Evolutionary conservation across 2,797 vertebrate genomes (phyloP), one percentile per base, ranked within the genome.

Genomic region (Emys orbicularis): DNA sequence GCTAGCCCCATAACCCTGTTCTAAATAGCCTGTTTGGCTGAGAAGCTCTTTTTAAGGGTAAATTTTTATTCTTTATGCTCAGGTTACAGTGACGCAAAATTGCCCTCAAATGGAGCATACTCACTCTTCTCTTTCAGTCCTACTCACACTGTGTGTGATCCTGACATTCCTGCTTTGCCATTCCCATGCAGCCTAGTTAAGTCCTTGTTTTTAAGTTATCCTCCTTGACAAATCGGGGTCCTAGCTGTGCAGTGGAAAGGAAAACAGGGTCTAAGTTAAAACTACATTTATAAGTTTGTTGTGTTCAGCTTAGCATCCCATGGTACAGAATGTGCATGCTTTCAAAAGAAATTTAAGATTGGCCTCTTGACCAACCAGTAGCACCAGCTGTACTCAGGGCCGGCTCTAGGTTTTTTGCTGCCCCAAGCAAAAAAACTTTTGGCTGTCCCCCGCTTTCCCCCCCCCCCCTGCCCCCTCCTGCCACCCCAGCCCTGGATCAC

Each of bases 11-110:
- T 49, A 15, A 76, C 23, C 12, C 72, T 44, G 52, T 86, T 90
- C 83, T 65, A 6, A 84, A 81, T n/a, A 49, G 95, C 84, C 9
- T n/a, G 16, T 68, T 93, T 94, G 89, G 90, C 87, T 92, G 86
- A 80, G 34, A 47, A 90, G 41, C 95, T 93, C 81, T 50, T 89
- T 80, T 91, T 93, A 91, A 87, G 87, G 91, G 49, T 81, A 56
- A 4, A 0, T 77, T 52, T 31, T 15, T 77, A 94, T 95, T 93
- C 85, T 59, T n/a, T 65, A 57, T n/a, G 82, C 27, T 90, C 79
- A 94, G 44, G 79, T 81, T 50, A 84, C 89, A 61, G 37, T 84
- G 88, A 96, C 2, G 52, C 79, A 93, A 54, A 61, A 86, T 52
- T 92, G 44, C 12, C 89, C 72, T 82, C 87, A 89, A 91, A 34